Percentiles rank a stretch among this genome's conserved stretches.
Evolutionary conservation across 1,140 invertebrate genomes (phyloP).

Genomic region (Campodea augens): DNA sequence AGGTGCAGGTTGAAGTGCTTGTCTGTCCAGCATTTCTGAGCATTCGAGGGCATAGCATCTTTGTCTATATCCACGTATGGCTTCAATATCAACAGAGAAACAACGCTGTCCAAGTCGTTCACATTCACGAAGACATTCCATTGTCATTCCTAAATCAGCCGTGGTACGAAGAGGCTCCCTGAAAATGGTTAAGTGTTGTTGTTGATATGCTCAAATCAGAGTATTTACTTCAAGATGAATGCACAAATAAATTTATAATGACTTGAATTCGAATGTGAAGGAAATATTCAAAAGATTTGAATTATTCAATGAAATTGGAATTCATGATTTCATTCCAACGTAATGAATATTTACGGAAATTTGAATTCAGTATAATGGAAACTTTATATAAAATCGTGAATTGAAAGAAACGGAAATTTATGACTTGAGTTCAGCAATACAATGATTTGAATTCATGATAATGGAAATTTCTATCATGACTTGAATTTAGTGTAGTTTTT

Average conservation of each 20-base stretch:
- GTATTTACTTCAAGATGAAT: background rate
- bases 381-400: too few relatives aligned
- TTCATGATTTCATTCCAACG: too few relatives aligned
- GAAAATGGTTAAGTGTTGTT: conserved; percentile 1
- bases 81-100: conserved; percentile 25
- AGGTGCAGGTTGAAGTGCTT: conserved; percentile 20
- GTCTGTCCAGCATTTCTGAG: conserved; percentile 21
- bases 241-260: background rate
- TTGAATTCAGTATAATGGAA: too few relatives aligned
- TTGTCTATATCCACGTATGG: conserved; percentile 20
- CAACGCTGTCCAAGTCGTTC: conserved; percentile 24
- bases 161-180: conserved; percentile 21
- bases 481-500: too few relatives aligned
- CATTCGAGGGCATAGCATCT: conserved; percentile 26
- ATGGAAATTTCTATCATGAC: too few relatives aligned
- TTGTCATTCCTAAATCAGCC: conserved; percentile 25
- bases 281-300: too few relatives aligned
- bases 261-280: background rate
- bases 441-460: too few relatives aligned
- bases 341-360: too few relatives aligned
- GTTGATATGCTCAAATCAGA: background rate
- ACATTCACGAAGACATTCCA: conserved; percentile 27
- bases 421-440: too few relatives aligned
- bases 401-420: too few relatives aligned
- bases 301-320: too few relatives aligned